Base-by-base conservation (phyloP, 2,888 invertebrate genomes). In the Hecatera dysodea region DNA sequence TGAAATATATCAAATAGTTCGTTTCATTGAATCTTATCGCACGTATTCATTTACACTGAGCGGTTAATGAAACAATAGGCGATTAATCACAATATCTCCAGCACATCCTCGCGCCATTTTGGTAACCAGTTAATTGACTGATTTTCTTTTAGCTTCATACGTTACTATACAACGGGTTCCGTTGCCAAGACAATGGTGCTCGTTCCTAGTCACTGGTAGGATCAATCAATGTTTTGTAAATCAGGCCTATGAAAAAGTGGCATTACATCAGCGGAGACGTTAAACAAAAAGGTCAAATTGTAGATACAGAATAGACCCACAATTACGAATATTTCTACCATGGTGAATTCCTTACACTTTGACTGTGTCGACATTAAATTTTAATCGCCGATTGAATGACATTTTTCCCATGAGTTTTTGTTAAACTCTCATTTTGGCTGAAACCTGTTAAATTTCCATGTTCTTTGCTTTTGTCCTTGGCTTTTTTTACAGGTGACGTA, bases 61-160 rank as follows among this genome's bases (percentile, higher is more conserved):
- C 61, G 36, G 19, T 66, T 53, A 33, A 80, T 60, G 44, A 69
- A 80, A 67, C 53, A 67, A 69, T 22, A 12, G n/a, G 17, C 59
- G 53, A 79, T 69, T 48, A 52, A 65, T 74, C 57, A 55, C 63
- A 61, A 69, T 61, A 62, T 55, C 27, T 17, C 62, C n/a, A n/a
- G 59, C 24, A 42, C 48, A 57, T 65, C 50, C 48, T 22, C 9
- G 36, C 46, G 29, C 46, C 60, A 56, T 73, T 67, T 67, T 63
- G 52, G 57, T 67, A 50, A n/a, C 29, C 29, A 29, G 15, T 56
- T 55, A 61, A 78, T 65, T 72, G 61, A 72, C 52, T 67, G 56
- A 78, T 72, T 52, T 67, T 67, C 22, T 29, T 72, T 61, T 72
- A 62, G 56, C 56, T 22, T n/a, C 27, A 24, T 60, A 57, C 9